Percentiles rank a stretch among this genome's conserved stretches.
These are phyloP conservation scores for Danaus melanippus DNA, from an alignment of 1,140 invertebrate species.

Conservation along the genomic window DNA sequence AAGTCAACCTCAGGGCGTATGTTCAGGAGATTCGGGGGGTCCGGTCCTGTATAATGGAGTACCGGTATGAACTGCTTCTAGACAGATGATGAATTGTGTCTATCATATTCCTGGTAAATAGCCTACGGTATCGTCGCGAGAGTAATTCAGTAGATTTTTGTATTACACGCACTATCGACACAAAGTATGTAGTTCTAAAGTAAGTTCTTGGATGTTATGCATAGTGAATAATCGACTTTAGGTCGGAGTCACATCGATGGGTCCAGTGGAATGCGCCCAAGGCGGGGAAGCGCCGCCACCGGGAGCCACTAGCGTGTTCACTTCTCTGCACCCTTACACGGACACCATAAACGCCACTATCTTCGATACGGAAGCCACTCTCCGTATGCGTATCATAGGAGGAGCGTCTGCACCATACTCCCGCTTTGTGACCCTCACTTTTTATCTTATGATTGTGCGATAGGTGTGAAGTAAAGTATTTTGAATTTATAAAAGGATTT, in stretches of 20 bases:
- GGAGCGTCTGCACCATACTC: neutral
- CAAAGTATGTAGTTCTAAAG: too few relatives aligned
- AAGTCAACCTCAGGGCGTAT: conserved; percentile 30
- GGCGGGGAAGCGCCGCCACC: conserved; percentile 8
- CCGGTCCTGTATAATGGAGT: conserved; percentile 36
- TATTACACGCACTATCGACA: too few relatives aligned
- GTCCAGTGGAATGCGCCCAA: conserved; percentile 39
- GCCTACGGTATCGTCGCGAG: too few relatives aligned
- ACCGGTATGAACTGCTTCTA: conserved; percentile 22
- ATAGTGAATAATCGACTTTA: conserved; percentile 7
- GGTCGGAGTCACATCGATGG: conserved; percentile 56
- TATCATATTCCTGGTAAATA: too few relatives aligned
- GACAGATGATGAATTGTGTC: too few relatives aligned
- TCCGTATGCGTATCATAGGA: conserved; percentile 11
- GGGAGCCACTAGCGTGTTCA: conserved; percentile 49
- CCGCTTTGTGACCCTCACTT: neutral
- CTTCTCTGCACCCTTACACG: conserved; percentile 34
- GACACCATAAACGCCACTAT: conserved; percentile 45
- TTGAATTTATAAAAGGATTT: too few relatives aligned
- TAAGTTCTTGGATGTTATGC: too few relatives aligned
- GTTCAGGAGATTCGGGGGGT: conserved; percentile 52
- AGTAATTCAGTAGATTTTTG: too few relatives aligned
- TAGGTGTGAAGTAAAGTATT: too few relatives aligned
- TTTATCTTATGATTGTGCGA: neutral
- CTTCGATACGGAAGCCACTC: conserved; percentile 15